These are phyloP conservation scores for Emys orbicularis DNA, from an alignment of 2,797 vertebrate species.

Conservation along the genomic window DNA sequence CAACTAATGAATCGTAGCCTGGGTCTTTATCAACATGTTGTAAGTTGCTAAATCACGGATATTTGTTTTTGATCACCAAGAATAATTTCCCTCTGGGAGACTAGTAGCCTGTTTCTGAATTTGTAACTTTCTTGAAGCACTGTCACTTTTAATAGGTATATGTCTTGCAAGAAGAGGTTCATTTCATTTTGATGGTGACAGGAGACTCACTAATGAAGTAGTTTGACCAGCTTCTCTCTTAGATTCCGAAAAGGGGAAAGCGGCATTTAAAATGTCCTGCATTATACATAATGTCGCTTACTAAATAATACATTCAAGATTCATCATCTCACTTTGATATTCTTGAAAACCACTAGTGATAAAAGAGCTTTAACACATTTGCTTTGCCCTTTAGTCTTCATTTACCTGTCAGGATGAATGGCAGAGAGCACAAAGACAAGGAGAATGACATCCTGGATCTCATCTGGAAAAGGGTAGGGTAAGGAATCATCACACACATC, in stretches of 20 bases:
- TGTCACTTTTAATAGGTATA: conserved; percentile 69
- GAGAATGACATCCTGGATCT: conserved; percentile 90
- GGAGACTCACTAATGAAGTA: conserved; percentile 71
- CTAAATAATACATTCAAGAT: conserved; percentile 74
- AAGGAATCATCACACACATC: conserved; percentile 87
- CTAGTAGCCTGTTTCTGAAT: conserved; percentile 45
- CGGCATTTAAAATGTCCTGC: conserved; percentile 65
- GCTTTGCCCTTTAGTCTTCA: conserved; percentile 80
- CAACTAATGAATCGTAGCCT: conserved; percentile 23
- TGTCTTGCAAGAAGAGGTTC: conserved; percentile 55
- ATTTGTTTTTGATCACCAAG: conserved; percentile 66
- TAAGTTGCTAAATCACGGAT: conserved; percentile 51
- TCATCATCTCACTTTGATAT: conserved; percentile 66
- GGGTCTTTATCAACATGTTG: conserved; percentile 26
- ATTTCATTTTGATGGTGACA: conserved; percentile 69
- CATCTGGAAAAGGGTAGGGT: conserved; percentile 90
- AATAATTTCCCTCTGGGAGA: conserved; percentile 63
- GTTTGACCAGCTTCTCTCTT: conserved; percentile 64
- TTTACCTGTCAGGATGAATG: conserved; percentile 93
- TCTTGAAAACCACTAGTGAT: conserved; percentile 73
- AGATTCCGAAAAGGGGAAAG: conserved; percentile 55
- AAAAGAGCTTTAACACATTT: conserved; percentile 73
- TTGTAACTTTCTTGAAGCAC: conserved; percentile 65
- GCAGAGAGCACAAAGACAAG: conserved; percentile 94
- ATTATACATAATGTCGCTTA: conserved; percentile 53